Conservation (phyloP, 2,888 invertebrate species). For the Buathra laborator region DNA sequence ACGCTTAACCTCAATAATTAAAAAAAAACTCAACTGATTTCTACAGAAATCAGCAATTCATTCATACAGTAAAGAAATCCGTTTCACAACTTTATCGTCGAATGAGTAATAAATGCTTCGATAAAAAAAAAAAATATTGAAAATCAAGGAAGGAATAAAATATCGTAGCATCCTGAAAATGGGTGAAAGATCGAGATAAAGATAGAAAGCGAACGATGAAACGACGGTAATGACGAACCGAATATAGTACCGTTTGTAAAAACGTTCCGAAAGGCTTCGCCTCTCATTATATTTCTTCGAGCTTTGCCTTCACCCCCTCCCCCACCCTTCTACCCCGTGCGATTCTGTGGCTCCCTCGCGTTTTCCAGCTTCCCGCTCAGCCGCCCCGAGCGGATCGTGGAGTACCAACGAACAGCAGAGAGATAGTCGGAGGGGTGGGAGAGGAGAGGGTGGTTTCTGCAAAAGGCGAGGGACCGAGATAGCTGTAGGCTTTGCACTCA, state of each 20-base stretch:
- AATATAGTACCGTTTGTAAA: slow-evolving; percentile 64
- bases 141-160: slow-evolving; percentile 34
- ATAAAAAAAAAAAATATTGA: slow-evolving; percentile 12
- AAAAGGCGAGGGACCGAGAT: neutral
- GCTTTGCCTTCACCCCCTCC: slow-evolving; percentile 58
- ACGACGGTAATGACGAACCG: slow-evolving; percentile 76
- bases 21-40: neutral
- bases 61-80: slow-evolving; percentile 22
- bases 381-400: slow-evolving; percentile 37
- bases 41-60: slow-evolving; percentile 16
- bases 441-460: slow-evolving; percentile 32
- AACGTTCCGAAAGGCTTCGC: slow-evolving; percentile 70
- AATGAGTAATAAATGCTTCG: slow-evolving; percentile 44
- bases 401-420: slow-evolving; percentile 11
- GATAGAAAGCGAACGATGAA: slow-evolving; percentile 62
- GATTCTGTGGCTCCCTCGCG: slow-evolving; percentile 37
- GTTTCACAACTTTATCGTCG: slow-evolving; percentile 30
- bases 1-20: neutral
- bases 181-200: slow-evolving; percentile 24
- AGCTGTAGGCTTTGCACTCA: slow-evolving; percentile 18
- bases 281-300: slow-evolving; percentile 76
- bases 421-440: too few species aligned
- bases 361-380: slow-evolving; percentile 46
- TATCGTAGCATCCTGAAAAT: slow-evolving; percentile 43
- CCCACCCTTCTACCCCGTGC: slow-evolving; percentile 47